These are phyloP conservation scores for Spodoptera frugiperda DNA, from an alignment of 1,140 invertebrate species.

Conservation along the genomic window DNA sequence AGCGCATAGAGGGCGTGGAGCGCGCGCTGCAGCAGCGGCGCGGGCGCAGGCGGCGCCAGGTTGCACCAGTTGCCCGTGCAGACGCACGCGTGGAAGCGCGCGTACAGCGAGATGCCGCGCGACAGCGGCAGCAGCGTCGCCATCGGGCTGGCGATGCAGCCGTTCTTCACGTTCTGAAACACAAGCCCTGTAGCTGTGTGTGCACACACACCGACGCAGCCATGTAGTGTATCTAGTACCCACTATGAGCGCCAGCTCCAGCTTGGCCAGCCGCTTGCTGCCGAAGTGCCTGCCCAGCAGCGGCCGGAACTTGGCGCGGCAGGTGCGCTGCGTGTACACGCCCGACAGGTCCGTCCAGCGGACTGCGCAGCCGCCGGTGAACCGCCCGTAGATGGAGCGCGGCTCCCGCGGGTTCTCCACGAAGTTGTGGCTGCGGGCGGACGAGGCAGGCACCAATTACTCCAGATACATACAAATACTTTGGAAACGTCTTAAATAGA, in stretches of 20 bases:
- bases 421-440: background rate
- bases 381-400: constrained; percentile 49
- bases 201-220: too few relatives aligned
- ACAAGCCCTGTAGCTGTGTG: background rate
- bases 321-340: constrained; percentile 72
- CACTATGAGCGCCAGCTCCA: constrained; percentile 68
- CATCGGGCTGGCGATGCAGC: constrained; percentile 63
- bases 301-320: constrained; percentile 60
- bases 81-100: constrained; percentile 76
- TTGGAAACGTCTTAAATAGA: too few relatives aligned
- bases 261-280: constrained; percentile 75
- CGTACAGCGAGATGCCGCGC: constrained; percentile 70
- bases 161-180: constrained; percentile 64
- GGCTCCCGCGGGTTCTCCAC: constrained; percentile 24
- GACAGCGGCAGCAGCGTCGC: constrained; percentile 71
- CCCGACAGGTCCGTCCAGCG: constrained; percentile 71
- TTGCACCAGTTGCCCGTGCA: constrained; percentile 73
- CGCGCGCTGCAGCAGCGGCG: background rate
- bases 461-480: too few relatives aligned
- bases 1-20: background rate
- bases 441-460: background rate
- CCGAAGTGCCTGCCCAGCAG: constrained; percentile 65
- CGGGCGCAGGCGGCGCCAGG: background rate
- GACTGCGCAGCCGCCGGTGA: constrained; percentile 72
- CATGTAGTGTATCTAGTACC: background rate